Evolutionary conservation across 1,140 invertebrate species (phyloP).

Genomic region (Sweltsa coloradensis): DNA sequence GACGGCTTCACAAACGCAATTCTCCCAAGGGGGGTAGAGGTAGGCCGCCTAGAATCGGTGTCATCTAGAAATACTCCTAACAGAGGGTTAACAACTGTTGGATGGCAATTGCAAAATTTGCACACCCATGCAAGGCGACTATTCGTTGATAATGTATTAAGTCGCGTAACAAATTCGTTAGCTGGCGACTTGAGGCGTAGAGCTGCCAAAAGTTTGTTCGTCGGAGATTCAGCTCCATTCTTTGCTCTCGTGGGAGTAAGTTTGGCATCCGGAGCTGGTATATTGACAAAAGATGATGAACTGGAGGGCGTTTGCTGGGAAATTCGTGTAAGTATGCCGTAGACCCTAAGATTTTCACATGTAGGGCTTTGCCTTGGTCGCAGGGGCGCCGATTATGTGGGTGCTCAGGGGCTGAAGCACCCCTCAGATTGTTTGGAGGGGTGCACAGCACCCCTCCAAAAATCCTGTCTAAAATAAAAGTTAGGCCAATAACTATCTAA

Average conservation of each 20-base stretch:
- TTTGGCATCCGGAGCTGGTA: constrained; percentile 54
- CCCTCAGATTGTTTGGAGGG: too few relatives aligned
- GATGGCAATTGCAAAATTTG: constrained; percentile 36
- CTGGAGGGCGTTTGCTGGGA: constrained; percentile 66
- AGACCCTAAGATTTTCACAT: too few relatives aligned
- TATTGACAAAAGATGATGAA: constrained; percentile 69
- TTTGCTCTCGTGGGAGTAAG: constrained; percentile 64
- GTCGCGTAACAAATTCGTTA: constrained; percentile 49
- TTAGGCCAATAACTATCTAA: too few relatives aligned
- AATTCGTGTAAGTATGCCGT: constrained; percentile 49
- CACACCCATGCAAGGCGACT: constrained; percentile 46
- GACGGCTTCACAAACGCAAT: constrained; percentile 14
- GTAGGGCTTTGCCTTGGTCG: too few relatives aligned
- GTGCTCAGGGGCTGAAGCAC: too few relatives aligned
- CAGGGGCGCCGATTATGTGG: too few relatives aligned
- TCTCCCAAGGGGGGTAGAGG: constrained; percentile 13
- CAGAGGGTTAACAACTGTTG: constrained; percentile 2
- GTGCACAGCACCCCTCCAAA: too few relatives aligned
- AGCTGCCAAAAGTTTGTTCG: constrained; percentile 47
- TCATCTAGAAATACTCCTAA: not conserved
- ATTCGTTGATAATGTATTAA: constrained; percentile 55
- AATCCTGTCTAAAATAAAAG: too few relatives aligned
- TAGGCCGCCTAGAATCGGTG: constrained; percentile 4
- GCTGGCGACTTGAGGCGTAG: constrained; percentile 45
- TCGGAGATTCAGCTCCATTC: constrained; percentile 56